These are phyloP conservation scores for Amorpha juglandis DNA, from an alignment of 2,888 invertebrate genomes.

Conservation along the genomic window DNA sequence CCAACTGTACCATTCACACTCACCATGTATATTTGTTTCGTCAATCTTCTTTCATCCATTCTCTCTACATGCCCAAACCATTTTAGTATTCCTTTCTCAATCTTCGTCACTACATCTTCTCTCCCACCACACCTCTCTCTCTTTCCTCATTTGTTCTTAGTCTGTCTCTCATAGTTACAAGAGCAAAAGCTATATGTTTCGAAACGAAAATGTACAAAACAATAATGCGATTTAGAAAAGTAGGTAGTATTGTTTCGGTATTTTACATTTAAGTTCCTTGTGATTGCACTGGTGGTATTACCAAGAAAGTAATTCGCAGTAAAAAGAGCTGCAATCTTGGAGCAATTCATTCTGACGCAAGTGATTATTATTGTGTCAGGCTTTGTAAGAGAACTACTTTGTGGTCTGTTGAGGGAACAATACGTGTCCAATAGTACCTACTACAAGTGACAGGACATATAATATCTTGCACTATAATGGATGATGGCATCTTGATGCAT, in stretches of 20 bases:
- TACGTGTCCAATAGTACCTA: neutral
- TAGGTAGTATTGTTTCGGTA: neutral
- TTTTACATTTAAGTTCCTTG: neutral
- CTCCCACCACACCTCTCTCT: too few species aligned
- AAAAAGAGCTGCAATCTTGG: neutral
- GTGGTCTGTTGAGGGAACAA: neutral
- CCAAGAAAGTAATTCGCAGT: slow-evolving; percentile 1
- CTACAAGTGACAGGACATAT: neutral
- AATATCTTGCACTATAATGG: neutral
- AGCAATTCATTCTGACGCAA: slow-evolving; percentile 4
- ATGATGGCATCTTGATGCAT: neutral
- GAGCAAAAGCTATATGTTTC: too few species aligned
- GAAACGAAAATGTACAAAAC: too few species aligned
- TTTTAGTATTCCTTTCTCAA: too few species aligned
- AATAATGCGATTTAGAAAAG: neutral
- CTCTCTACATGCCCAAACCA: too few species aligned
- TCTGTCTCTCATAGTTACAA: too few species aligned
- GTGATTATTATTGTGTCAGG: slow-evolving; percentile 3
- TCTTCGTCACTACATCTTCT: too few species aligned
- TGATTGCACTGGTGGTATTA: neutral
- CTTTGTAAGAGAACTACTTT: neutral
- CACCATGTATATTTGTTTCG: too few species aligned
- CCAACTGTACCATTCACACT: too few species aligned
- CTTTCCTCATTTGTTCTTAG: too few species aligned
- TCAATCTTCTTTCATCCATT: too few species aligned